These are phyloP conservation scores for Mus musculus DNA, from an alignment of 2,113 vertebrate species.

Conservation along the genomic window DNA sequence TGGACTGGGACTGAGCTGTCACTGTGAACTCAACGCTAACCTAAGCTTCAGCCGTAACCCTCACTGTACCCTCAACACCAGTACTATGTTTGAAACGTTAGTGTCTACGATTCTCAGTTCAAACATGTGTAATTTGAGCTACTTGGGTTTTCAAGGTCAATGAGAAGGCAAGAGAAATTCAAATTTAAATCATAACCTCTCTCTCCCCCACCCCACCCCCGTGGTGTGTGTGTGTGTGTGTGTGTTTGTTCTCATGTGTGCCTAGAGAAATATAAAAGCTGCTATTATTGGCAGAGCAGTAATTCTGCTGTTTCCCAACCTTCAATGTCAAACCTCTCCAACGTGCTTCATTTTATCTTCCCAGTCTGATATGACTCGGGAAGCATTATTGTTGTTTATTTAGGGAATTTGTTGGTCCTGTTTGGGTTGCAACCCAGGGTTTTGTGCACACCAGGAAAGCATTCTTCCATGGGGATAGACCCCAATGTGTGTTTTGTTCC, in stretches of 20 bases:
- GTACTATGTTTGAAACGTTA: background rate
- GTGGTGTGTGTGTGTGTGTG: too few relatives aligned
- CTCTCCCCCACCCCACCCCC: background rate
- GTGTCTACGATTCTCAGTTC: background rate
- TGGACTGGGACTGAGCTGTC: background rate
- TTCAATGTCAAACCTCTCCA: slow-evolving; percentile 22
- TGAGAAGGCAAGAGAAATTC: background rate
- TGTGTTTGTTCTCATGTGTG: background rate
- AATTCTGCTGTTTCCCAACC: background rate
- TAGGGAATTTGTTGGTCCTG: background rate
- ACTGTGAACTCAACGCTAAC: background rate
- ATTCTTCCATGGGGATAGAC: too few relatives aligned
- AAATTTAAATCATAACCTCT: background rate
- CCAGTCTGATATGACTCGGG: slow-evolving; percentile 23
- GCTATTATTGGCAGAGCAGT: background rate
- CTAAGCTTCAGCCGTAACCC: background rate
- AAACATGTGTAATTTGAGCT: background rate
- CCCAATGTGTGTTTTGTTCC: background rate
- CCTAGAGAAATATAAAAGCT: background rate
- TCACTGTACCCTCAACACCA: background rate
- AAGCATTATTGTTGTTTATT: background rate
- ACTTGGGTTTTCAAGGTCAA: background rate
- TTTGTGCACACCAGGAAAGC: background rate
- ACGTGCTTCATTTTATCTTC: slow-evolving; percentile 4
- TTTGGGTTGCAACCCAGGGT: background rate